Percentiles rank a stretch among this genome's conserved stretches.
Evolutionary conservation across 2,888 invertebrate species (phyloP).

Genomic region (Trilocha varians): DNA sequence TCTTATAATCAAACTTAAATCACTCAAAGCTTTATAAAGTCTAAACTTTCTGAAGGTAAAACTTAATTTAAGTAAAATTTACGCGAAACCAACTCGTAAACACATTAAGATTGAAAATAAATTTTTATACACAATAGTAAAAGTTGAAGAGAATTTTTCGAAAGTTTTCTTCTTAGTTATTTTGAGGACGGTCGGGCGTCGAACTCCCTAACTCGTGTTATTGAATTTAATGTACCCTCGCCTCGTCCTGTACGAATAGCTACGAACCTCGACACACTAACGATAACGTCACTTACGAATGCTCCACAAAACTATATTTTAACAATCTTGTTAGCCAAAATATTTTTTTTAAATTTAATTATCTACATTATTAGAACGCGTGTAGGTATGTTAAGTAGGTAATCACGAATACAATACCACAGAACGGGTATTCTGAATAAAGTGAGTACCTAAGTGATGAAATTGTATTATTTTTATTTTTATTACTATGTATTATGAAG

Average conservation of each 20-base stretch:
- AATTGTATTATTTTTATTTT: too few relatives aligned
- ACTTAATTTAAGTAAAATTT: neutral
- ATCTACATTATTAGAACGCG: too few relatives aligned
- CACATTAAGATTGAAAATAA: conserved; percentile 11
- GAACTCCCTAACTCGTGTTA: conserved; percentile 70
- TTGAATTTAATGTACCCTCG: conserved; percentile 70
- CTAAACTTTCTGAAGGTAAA: neutral
- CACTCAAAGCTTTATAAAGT: neutral
- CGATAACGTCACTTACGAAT: conserved; percentile 54
- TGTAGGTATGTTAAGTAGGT: too few relatives aligned
- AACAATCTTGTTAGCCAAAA: conserved; percentile 5
- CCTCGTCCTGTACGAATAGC: conserved; percentile 11
- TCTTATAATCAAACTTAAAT: neutral
- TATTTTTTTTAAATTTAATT: neutral
- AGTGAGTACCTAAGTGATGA: too few relatives aligned
- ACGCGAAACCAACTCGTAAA: neutral
- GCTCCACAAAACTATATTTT: conserved; percentile 27
- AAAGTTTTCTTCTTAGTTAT: conserved; percentile 68
- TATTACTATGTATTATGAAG: too few relatives aligned
- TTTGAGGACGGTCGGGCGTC: conserved; percentile 69
- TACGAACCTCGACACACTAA: conserved; percentile 53
- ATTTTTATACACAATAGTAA: conserved; percentile 52
- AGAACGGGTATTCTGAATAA: too few relatives aligned
- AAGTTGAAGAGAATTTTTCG: conserved; percentile 58
- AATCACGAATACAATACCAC: too few relatives aligned